These are phyloP conservation scores for Automeris io DNA, from an alignment of 2,888 invertebrate genomes.

Conservation along the genomic window DNA sequence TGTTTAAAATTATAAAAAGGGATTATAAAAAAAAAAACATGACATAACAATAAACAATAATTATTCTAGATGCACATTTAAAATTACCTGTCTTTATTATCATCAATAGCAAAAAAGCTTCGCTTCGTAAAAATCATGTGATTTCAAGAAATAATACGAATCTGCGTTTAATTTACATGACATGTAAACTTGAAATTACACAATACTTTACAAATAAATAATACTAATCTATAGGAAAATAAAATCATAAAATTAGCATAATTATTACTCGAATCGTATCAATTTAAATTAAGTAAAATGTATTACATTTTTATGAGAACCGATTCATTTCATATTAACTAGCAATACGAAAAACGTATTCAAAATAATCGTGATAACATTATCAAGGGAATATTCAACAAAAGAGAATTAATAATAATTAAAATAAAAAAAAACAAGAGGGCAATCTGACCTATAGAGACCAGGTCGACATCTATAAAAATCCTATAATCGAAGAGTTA, in stretches of 20 bases:
- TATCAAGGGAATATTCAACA: conserved; percentile 11
- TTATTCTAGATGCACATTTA: conserved; percentile 31
- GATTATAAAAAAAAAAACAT: conserved; percentile 9
- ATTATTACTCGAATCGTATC: conserved; percentile 48
- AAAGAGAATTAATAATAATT: conserved; percentile 13
- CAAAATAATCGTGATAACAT: conserved; percentile 14
- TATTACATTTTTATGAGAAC: conserved; percentile 27
- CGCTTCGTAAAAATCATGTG: conserved; percentile 36
- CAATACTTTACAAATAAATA: conserved; percentile 56
- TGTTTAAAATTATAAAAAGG: not conserved
- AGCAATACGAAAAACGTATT: conserved; percentile 45
- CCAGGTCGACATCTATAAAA: conserved; percentile 35
- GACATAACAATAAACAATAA: conserved; percentile 21
- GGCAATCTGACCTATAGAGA: conserved; percentile 35
- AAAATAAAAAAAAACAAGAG: conserved; percentile 26
- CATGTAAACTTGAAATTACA: conserved; percentile 43
- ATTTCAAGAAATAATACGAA: conserved; percentile 55
- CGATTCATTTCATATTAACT: conserved; percentile 40
- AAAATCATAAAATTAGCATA: conserved; percentile 49
- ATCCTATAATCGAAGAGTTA: conserved; percentile 50
- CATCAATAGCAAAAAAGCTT: conserved; percentile 35
- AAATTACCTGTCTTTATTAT: conserved; percentile 49
- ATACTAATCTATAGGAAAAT: conserved; percentile 47
- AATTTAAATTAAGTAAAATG: conserved; percentile 53
- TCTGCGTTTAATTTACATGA: conserved; percentile 38